Percentiles rank a stretch among this genome's conserved stretches.
These are phyloP conservation scores for Halcyon chelicuti DNA, from an alignment of 2,797 vertebrate genomes.

Conservation along the genomic window DNA sequence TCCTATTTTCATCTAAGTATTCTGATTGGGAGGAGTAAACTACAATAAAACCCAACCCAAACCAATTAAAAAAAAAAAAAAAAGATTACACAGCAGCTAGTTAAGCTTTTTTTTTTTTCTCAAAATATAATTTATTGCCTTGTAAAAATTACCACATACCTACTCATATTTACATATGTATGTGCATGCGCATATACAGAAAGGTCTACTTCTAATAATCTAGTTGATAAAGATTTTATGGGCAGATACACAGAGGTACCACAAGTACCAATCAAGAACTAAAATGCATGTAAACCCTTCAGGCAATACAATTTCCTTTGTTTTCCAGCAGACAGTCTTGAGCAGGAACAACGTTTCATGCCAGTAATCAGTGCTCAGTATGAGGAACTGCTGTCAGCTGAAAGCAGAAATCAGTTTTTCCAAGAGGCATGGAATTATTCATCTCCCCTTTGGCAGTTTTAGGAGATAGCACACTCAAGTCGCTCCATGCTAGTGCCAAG, in stretches of 20 bases:
- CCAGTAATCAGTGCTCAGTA: neutral
- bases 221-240: neutral
- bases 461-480: neutral
- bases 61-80: neutral
- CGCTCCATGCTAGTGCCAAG: neutral
- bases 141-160: neutral
- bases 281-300: neutral
- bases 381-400: neutral
- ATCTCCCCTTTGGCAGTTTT: neutral
- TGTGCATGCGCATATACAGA: neutral
- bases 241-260: neutral
- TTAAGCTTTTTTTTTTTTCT: neutral
- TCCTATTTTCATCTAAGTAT: neutral
- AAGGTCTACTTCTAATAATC: neutral
- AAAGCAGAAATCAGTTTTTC: neutral
- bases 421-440: neutral
- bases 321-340: neutral
- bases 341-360: neutral
- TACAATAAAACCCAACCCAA: neutral
- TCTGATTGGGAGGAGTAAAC: neutral
- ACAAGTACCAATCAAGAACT: neutral
- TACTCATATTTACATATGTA: too few relatives aligned
- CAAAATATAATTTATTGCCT: neutral
- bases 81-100: neutral
- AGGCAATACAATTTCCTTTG: neutral